A percentile compares a stretch with the other conserved stretches of the same genome.
Conservation (phyloP, 2,888 invertebrate genomes). For the Cordylochernes scorpioides region DNA sequence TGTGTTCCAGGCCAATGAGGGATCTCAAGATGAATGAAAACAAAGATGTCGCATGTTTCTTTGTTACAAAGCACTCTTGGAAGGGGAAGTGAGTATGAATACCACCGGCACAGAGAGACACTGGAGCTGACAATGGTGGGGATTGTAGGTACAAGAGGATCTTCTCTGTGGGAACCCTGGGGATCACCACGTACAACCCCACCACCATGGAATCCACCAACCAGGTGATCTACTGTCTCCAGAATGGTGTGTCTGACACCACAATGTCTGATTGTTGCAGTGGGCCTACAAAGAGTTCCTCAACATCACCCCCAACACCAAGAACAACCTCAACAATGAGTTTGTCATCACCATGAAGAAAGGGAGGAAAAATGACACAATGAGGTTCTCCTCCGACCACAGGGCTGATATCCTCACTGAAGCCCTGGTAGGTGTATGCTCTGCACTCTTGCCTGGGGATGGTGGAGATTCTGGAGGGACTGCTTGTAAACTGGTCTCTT, state of each 20-base stretch:
- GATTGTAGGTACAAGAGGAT: constrained; percentile 74
- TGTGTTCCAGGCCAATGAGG: too few species aligned
- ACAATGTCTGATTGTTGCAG: constrained; percentile 17
- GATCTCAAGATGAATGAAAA: constrained; percentile 77
- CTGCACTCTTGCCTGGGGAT: constrained; percentile 46
- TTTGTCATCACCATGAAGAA: constrained; percentile 51
- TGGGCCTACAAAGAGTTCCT: constrained; percentile 29
- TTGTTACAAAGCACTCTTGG: constrained; percentile 92
- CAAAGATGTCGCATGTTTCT: constrained; percentile 81
- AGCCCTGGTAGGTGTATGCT: constrained; percentile 34
- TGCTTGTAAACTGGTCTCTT: too few species aligned
- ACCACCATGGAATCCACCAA: constrained; percentile 65
- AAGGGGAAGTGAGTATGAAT: constrained; percentile 54
- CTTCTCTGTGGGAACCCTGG: constrained; percentile 78
- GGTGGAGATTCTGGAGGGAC: constrained; percentile 40
- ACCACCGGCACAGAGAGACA: too few species aligned
- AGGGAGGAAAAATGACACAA: constrained; percentile 59
- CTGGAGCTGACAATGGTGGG: too few species aligned
- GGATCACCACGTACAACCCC: constrained; percentile 94
- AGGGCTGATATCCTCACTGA: constrained; percentile 72
- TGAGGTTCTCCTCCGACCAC: constrained; percentile 89
- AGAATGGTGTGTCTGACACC: constrained; percentile 2
- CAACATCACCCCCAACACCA: constrained; percentile 22
- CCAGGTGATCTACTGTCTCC: constrained; percentile 26
- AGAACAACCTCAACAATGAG: constrained; percentile 23